These are phyloP conservation scores for Ceryle rudis DNA, from an alignment of 2,797 vertebrate genomes.

Conservation along the genomic window DNA sequence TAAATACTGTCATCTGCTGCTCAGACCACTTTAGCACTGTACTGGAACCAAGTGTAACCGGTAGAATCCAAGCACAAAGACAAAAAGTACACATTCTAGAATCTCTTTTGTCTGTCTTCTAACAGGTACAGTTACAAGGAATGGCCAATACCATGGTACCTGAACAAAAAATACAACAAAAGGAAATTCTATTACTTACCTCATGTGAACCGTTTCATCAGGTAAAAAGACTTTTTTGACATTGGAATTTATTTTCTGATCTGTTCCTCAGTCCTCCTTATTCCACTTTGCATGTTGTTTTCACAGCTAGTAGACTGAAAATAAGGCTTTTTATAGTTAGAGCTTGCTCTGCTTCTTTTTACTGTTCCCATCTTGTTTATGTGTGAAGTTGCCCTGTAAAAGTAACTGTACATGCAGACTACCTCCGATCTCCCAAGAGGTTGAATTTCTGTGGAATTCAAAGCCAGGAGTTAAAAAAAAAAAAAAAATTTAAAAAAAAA, in stretches of 20 bases:
- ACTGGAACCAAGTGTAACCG: neutral
- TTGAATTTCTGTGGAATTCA: neutral
- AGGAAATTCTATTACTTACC: conserved; percentile 87
- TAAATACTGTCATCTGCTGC: neutral
- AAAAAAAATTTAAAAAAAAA: neutral
- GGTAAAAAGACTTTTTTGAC: conserved; percentile 74
- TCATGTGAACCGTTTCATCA: conserved; percentile 85
- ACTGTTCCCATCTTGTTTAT: neutral
- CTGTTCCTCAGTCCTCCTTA: neutral
- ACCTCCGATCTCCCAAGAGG: neutral
- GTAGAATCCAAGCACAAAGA: neutral
- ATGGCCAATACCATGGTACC: conserved; percentile 92
- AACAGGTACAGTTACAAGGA: conserved; percentile 92
- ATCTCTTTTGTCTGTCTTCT: neutral
- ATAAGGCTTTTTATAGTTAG: neutral
- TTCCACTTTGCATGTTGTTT: neutral
- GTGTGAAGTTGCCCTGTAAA: neutral
- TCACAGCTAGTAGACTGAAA: neutral
- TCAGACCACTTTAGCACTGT: neutral
- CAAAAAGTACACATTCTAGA: rapidly evolving
- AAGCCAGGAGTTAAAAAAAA: neutral
- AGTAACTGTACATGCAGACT: neutral
- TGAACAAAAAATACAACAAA: conserved; percentile 87
- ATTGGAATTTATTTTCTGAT: neutral
- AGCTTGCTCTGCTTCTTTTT: neutral